Conservation (phyloP, 1,140 invertebrate genomes). For the Zaprionus vittiger region DNA sequence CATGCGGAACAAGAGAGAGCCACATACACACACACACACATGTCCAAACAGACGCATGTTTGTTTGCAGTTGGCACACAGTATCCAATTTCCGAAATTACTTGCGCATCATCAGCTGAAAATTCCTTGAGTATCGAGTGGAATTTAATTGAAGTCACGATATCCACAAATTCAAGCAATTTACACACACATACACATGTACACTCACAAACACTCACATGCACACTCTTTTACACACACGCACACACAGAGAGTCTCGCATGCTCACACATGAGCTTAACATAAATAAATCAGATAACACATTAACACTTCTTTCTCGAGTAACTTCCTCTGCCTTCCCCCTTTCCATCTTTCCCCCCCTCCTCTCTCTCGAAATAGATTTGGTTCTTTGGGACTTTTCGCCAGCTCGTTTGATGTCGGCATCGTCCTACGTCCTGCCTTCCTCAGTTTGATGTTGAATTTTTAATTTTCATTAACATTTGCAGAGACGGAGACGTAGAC, state of each 20-base stretch:
- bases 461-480: constrained; percentile 82
- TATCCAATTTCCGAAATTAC: constrained; percentile 82
- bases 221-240: constrained; percentile 5
- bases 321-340: neutral
- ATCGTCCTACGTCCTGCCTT: constrained; percentile 46
- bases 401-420: constrained; percentile 51
- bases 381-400: constrained; percentile 33
- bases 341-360: neutral
- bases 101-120: constrained; percentile 79
- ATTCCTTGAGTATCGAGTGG: constrained; percentile 83
- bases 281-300: constrained; percentile 82
- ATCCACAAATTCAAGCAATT: constrained; percentile 80
- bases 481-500: constrained; percentile 12
- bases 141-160: constrained; percentile 83
- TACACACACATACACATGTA: constrained; percentile 35
- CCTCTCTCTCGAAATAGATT: constrained; percentile 17
- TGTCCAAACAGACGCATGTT: constrained; percentile 32
- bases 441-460: constrained; percentile 79
- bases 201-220: constrained; percentile 14
- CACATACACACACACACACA: constrained; percentile 5
- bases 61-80: constrained; percentile 76
- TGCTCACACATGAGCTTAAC: constrained; percentile 46
- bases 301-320: constrained; percentile 73
- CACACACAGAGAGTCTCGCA: constrained; percentile 10
- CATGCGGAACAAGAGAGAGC: constrained; percentile 33